A percentile compares a stretch with the other conserved stretches of the same genome.
phyloP scores from a whole-genome alignment of 2,888 invertebrate species.

The Catonia carolina region DNA sequence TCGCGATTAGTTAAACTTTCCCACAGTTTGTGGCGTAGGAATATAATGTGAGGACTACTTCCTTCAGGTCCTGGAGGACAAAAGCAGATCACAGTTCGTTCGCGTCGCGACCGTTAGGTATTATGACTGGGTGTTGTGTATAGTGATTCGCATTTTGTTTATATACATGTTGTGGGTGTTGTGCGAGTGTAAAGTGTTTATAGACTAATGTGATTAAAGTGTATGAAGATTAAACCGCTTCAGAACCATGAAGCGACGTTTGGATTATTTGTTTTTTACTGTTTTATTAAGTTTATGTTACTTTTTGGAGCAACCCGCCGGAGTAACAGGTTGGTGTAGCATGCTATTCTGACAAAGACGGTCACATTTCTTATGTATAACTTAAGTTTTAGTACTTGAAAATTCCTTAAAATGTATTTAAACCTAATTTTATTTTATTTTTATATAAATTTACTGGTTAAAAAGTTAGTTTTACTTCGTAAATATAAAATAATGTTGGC shows the following conservation, averaged over 20 bases:
- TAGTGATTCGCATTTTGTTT: slow-evolving; percentile 13
- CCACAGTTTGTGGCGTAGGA: slow-evolving; percentile 22
- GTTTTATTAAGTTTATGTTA: slow-evolving; percentile 24
- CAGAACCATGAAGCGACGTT: slow-evolving; percentile 33
- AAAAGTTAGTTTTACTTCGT: too few relatives aligned
- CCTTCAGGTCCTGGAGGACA: slow-evolving; percentile 24
- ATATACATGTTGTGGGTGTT: slow-evolving; percentile 6
- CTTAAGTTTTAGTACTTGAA: slow-evolving; percentile 1
- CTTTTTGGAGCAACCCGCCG: slow-evolving; percentile 26
- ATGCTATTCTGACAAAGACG: too few relatives aligned
- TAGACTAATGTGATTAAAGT: slow-evolving; percentile 30
- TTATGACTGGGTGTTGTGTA: slow-evolving; percentile 24
- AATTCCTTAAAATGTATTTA: background rate
- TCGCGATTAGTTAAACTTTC: slow-evolving; percentile 16
- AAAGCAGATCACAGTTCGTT: slow-evolving; percentile 24
- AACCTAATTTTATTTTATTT: too few relatives aligned
- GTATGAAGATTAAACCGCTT: slow-evolving; percentile 27
- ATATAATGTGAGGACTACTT: slow-evolving; percentile 19
- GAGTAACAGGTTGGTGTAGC: slow-evolving; percentile 29
- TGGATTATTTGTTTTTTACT: slow-evolving; percentile 32
- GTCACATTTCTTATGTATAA: too few relatives aligned
- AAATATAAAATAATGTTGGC: too few relatives aligned
- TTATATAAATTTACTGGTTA: too few relatives aligned
- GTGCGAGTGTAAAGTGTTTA: slow-evolving; percentile 20
- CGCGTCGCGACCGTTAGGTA: slow-evolving; percentile 23